Evolutionary conservation across 1,140 invertebrate species (phyloP).

Genomic region (Dendrolimus kikuchii): DNA sequence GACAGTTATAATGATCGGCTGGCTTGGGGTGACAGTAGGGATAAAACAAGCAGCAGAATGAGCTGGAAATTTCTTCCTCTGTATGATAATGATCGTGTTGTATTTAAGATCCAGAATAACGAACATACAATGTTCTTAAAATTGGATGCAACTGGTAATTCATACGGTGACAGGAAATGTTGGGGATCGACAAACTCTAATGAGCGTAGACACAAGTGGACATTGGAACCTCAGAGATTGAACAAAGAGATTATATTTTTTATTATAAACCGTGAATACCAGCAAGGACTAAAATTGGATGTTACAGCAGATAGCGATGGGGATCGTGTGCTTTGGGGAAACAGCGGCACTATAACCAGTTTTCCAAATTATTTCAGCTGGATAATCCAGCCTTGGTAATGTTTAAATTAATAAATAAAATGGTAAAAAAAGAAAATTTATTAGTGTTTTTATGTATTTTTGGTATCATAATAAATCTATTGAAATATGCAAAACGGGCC

Average conservation of each 20-base stretch:
- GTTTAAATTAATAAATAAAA: no score
- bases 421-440: no score
- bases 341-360: constrained; percentile 7
- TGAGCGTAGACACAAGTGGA: constrained; percentile 7
- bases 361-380: constrained; percentile 5
- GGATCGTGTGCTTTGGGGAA: constrained; percentile 11
- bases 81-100: constrained; percentile 11
- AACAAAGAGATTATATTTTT: constrained; percentile 14
- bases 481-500: no score
- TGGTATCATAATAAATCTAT: no score
- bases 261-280: constrained; percentile 14
- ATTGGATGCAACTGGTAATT: constrained; percentile 9
- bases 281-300: constrained; percentile 14
- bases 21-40: constrained; percentile 14
- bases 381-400: neutral
- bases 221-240: constrained; percentile 8
- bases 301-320: neutral
- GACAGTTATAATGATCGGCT: constrained; percentile 11
- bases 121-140: constrained; percentile 17
- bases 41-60: constrained; percentile 13
- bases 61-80: constrained; percentile 20
- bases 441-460: no score
- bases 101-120: constrained; percentile 18
- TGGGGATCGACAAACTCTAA: constrained; percentile 9
- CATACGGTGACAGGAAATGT: constrained; percentile 10